Conservation (phyloP, 2,797 vertebrate genomes). For the Argentina silus region DNA sequence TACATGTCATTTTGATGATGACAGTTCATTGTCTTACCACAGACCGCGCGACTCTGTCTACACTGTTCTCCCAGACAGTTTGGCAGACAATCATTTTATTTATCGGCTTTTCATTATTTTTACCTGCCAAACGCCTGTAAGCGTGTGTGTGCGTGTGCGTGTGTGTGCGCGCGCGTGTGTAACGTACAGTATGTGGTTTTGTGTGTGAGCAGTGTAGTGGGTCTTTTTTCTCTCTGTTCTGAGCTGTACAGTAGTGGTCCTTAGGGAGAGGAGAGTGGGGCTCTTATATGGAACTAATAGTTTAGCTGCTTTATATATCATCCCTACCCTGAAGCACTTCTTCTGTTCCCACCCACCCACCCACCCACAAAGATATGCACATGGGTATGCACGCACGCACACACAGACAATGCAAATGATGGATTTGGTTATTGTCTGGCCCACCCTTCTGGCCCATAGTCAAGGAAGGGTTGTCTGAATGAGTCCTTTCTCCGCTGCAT, state of each 20-base stretch:
- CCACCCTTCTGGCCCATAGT: no score
- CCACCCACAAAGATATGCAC: neutral
- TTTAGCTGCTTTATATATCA: slow-evolving; percentile 42
- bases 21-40: no score
- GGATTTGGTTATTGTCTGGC: neutral
- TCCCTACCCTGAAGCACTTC: slow-evolving; percentile 21
- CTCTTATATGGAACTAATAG: slow-evolving; percentile 44
- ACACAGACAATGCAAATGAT: neutral
- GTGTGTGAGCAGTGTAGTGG: slow-evolving; percentile 47
- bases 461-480: neutral
- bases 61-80: no score
- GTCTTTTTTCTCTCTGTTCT: slow-evolving; percentile 64
- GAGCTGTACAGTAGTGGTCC: slow-evolving; percentile 36
- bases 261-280: slow-evolving; percentile 39
- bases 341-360: neutral
- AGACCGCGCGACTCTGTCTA: no score
- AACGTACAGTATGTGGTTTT: neutral
- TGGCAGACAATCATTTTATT: no score
- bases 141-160: neutral
- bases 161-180: slow-evolving; percentile 1
- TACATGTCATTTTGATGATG: no score
- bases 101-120: no score
- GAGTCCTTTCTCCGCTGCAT: neutral
- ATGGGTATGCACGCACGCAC: neutral
- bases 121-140: neutral